phyloP scores from a whole-genome alignment of 2,797 vertebrate genomes.

The Kryptolebias ocellatus region DNA sequence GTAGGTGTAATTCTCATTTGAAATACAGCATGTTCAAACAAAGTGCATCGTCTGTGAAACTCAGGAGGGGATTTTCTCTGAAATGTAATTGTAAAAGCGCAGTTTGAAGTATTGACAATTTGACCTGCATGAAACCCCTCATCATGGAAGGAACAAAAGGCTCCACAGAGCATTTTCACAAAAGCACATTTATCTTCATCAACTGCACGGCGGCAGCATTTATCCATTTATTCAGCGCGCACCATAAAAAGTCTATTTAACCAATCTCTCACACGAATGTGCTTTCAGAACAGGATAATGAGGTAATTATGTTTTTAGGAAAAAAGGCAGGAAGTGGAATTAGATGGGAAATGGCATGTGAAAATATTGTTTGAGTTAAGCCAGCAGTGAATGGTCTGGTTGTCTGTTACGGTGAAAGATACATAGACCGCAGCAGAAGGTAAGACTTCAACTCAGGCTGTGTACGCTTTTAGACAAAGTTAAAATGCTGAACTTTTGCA shows the following conservation, averaged over 20 bases:
- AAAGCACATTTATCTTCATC: conserved; percentile 51
- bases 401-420: conserved; percentile 11
- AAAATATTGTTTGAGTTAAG: conserved; percentile 39
- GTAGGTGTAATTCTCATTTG: background rate
- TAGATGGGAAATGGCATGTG: conserved; percentile 43
- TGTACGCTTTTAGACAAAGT: background rate
- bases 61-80: background rate
- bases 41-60: conserved; percentile 8
- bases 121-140: conserved; percentile 31
- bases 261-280: conserved; percentile 42
- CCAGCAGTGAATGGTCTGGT: conserved; percentile 7
- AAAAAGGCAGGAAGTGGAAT: conserved; percentile 38
- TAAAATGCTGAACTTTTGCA: background rate
- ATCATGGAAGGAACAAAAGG: conserved; percentile 38
- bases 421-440: background rate
- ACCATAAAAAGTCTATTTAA: conserved; percentile 50
- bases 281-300: conserved; percentile 55
- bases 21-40: conserved; percentile 23
- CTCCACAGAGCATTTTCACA: conserved; percentile 34
- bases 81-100: background rate
- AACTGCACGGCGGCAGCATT: conserved; percentile 44
- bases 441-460: background rate
- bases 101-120: conserved; percentile 20
- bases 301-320: conserved; percentile 45
- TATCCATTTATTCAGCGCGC: conserved; percentile 42